A percentile compares a stretch with the other conserved stretches of the same genome.
Evolutionary conservation across 1,140 invertebrate species (phyloP).

Genomic region (Drosophila pseudoananassae): DNA sequence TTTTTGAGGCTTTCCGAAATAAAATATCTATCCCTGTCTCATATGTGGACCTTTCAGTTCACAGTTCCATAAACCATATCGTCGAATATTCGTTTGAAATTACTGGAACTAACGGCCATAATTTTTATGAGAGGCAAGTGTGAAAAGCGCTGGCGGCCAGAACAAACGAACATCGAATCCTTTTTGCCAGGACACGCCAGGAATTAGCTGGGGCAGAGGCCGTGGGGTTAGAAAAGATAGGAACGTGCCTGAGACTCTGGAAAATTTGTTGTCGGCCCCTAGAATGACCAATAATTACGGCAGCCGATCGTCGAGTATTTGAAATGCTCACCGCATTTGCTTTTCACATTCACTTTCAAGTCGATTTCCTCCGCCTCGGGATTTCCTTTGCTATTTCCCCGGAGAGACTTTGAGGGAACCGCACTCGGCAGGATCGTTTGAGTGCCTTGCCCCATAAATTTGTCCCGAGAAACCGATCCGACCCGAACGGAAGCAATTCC

Average conservation of each 20-base stretch:
- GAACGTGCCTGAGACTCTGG: constrained; percentile 35
- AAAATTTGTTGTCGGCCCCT: constrained; percentile 23
- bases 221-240: background rate
- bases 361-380: constrained; percentile 3
- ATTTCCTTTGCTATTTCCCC: constrained; percentile 18
- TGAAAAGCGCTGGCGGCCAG: constrained; percentile 58
- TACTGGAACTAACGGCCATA: constrained; percentile 50
- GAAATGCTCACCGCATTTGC: constrained; percentile 48
- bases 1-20: too few species aligned
- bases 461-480: constrained; percentile 13
- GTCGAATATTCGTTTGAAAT: constrained; percentile 30
- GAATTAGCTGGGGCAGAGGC: too few species aligned
- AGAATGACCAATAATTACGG: constrained; percentile 45
- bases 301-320: constrained; percentile 29
- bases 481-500: constrained; percentile 64
- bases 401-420: constrained; percentile 52
- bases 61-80: constrained; percentile 30
- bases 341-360: constrained; percentile 51
- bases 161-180: constrained; percentile 53
- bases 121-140: constrained; percentile 67
- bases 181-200: constrained; percentile 35
- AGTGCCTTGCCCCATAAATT: constrained; percentile 54
- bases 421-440: constrained; percentile 34
- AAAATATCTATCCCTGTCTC: too few species aligned
- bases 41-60: constrained; percentile 16